Evolutionary conservation across 2,888 invertebrate genomes (phyloP).

Genomic region (Lochmaea crataegi): DNA sequence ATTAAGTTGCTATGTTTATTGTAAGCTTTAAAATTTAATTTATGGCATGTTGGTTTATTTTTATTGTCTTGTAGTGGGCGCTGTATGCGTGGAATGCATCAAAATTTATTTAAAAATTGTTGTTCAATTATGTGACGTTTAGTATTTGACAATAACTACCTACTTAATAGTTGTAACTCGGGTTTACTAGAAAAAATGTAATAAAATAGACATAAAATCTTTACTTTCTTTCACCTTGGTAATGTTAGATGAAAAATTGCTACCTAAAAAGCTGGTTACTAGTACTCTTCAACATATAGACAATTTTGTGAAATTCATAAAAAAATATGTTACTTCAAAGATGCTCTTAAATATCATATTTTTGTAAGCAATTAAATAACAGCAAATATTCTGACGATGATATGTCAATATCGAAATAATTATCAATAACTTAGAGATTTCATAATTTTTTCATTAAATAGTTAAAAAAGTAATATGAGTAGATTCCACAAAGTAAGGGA

Average conservation of each 20-base stretch:
- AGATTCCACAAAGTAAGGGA: too few relatives aligned
- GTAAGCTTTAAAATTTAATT: not conserved
- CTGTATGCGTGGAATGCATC: not conserved
- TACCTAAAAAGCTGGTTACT: too few relatives aligned
- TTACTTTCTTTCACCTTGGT: not conserved
- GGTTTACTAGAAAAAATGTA: not conserved
- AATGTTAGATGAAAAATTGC: not conserved
- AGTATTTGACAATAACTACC: not conserved
- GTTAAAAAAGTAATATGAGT: too few relatives aligned
- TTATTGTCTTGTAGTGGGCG: constrained; percentile 1
- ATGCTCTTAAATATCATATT: too few relatives aligned
- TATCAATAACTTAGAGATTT: too few relatives aligned
- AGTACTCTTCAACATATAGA: too few relatives aligned
- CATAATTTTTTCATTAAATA: too few relatives aligned
- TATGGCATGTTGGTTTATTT: not conserved
- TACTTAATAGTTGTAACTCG: not conserved
- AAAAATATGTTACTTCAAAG: too few relatives aligned
- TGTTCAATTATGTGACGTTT: not conserved
- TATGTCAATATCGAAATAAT: too few relatives aligned
- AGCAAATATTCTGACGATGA: too few relatives aligned
- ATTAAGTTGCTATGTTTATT: not conserved
- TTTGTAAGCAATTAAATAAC: too few relatives aligned
- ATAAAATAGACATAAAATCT: constrained; percentile 4
- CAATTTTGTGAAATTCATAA: too few relatives aligned
- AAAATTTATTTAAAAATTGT: constrained; percentile 4